phyloP scores from a whole-genome alignment of 2,888 invertebrate species.

The Platynereis dumerilii region DNA sequence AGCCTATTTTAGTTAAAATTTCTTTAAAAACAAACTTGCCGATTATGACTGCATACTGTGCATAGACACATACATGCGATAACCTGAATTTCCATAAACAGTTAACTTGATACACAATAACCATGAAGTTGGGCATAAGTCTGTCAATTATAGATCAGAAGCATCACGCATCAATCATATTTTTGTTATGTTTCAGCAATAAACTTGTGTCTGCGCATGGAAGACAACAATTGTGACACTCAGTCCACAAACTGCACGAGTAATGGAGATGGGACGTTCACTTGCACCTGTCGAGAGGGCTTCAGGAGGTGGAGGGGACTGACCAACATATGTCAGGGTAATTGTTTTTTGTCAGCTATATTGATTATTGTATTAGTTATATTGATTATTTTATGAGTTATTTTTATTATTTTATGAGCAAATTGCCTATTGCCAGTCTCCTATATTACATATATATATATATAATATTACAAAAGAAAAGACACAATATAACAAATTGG shows the following conservation, averaged over 20 bases:
- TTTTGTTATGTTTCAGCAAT: conserved; percentile 8
- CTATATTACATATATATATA: neutral
- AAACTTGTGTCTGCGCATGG: conserved; percentile 9
- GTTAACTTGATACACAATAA: too few relatives aligned
- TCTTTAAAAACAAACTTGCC: too few relatives aligned
- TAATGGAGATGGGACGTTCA: conserved; percentile 16
- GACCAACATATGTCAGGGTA: conserved; percentile 21
- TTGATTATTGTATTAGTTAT: neutral
- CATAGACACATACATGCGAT: too few relatives aligned
- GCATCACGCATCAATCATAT: too few relatives aligned
- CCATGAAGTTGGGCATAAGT: too few relatives aligned
- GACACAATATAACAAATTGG: too few relatives aligned
- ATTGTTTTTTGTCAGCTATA: neutral
- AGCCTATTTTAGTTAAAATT: too few relatives aligned
- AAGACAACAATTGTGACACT: conserved; percentile 17
- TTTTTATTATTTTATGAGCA: neutral
- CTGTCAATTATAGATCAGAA: too few relatives aligned
- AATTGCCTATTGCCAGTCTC: neutral
- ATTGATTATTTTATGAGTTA: neutral
- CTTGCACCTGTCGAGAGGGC: conserved; percentile 12
- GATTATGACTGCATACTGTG: too few relatives aligned
- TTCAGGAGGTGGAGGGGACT: neutral
- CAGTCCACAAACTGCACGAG: conserved; percentile 17
- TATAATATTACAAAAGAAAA: too few relatives aligned
- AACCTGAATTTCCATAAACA: too few relatives aligned